Evolutionary conservation across 2,797 vertebrate species (phyloP).

Genomic region (Propithecus deckenii): DNA sequence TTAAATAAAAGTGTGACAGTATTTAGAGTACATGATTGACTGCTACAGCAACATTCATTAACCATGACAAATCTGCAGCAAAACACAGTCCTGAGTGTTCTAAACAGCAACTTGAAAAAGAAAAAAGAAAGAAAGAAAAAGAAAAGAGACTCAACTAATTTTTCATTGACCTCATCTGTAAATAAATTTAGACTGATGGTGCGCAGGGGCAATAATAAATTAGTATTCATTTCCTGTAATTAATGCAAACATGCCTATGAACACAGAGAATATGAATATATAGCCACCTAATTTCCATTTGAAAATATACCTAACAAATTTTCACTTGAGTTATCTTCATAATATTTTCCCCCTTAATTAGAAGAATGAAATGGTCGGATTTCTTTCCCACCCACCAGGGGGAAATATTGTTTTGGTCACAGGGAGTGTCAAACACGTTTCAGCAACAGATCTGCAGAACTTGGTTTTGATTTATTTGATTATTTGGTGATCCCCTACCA

Average conservation of each 20-base stretch:
- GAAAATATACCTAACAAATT: constrained; percentile 84
- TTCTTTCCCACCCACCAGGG: constrained; percentile 35
- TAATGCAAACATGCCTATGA: constrained; percentile 87
- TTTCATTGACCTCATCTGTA: constrained; percentile 89
- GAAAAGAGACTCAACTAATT: constrained; percentile 85
- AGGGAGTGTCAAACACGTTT: neutral
- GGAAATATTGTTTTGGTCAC: constrained; percentile 53
- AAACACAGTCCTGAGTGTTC: constrained; percentile 92
- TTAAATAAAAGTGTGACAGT: constrained; percentile 89
- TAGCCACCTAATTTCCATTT: constrained; percentile 87
- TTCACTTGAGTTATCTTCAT: constrained; percentile 84
- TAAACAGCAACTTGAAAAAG: constrained; percentile 82
- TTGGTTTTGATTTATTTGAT: neutral
- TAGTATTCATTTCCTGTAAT: constrained; percentile 89
- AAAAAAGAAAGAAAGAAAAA: constrained; percentile 76
- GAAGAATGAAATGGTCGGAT: constrained; percentile 61
- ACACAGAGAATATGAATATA: constrained; percentile 85
- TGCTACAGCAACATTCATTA: constrained; percentile 89
- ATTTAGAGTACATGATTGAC: constrained; percentile 89
- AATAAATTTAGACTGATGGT: constrained; percentile 88
- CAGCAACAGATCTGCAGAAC: neutral
- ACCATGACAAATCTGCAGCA: constrained; percentile 91
- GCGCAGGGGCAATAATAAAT: constrained; percentile 86
- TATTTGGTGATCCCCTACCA: neutral
- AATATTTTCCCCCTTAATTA: constrained; percentile 54